Evolutionary conservation across 2,888 invertebrate genomes (phyloP).

Genomic region (Ophioninae sp.): DNA sequence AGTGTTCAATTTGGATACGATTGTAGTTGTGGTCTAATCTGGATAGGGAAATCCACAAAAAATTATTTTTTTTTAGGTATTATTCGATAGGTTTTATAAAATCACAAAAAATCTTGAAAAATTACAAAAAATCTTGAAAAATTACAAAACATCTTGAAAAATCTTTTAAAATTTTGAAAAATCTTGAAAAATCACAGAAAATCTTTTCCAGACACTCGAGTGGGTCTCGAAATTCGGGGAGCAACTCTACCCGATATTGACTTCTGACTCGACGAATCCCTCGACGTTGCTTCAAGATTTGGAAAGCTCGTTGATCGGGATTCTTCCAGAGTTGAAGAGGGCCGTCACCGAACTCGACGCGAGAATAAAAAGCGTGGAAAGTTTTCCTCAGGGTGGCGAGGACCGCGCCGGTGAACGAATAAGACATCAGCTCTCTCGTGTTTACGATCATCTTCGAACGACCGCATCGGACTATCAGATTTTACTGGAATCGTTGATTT

Average conservation of each 20-base stretch:
- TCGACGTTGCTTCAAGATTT: conserved; percentile 83
- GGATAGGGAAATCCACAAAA: too few species aligned
- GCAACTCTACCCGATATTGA: conserved; percentile 89
- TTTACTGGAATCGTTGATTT: conserved; percentile 86
- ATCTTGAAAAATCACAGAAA: too few species aligned
- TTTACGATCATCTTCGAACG: conserved; percentile 86
- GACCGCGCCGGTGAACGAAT: conserved; percentile 84
- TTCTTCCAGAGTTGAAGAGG: conserved; percentile 84
- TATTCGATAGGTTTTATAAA: too few species aligned
- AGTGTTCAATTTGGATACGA: too few species aligned
- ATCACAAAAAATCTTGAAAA: too few species aligned
- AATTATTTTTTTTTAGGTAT: too few species aligned
- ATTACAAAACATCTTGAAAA: too few species aligned
- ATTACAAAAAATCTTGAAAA: too few species aligned
- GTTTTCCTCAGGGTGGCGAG: conserved; percentile 85
- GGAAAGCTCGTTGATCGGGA: conserved; percentile 83
- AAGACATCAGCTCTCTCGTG: conserved; percentile 85
- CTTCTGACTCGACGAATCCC: conserved; percentile 84
- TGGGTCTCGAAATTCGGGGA: conserved; percentile 87
- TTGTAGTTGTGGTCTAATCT: too few species aligned
- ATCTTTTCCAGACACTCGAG: conserved; percentile 83
- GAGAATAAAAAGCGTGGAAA: conserved; percentile 86
- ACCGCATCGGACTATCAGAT: conserved; percentile 88
- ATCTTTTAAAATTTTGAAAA: too few species aligned
- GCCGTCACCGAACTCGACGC: conserved; percentile 87